Conservation (phyloP, 2,113 vertebrate genomes). For the Osmerus mordax region DNA sequence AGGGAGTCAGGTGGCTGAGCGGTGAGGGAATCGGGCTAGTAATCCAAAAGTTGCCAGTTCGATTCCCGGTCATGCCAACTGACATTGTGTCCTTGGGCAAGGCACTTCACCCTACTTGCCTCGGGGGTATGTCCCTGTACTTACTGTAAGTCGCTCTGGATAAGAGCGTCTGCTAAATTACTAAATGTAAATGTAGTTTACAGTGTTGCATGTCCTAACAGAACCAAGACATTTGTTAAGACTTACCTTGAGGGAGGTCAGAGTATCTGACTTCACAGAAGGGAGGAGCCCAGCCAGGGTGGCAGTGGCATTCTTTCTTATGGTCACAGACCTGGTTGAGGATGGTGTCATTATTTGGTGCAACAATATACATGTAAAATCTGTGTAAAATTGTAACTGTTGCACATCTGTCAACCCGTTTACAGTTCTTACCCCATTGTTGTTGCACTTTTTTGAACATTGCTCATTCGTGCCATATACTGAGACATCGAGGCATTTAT, state of each 20-base stretch:
- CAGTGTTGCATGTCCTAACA: background rate
- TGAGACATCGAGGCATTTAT: slow-evolving; percentile 72
- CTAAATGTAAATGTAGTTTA: too few species aligned
- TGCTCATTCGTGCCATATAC: slow-evolving; percentile 74
- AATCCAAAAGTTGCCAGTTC: too few species aligned
- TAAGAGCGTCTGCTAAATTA: too few species aligned
- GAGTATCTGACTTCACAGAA: slow-evolving; percentile 66
- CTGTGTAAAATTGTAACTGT: background rate
- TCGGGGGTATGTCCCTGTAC: too few species aligned
- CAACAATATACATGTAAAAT: too few species aligned
- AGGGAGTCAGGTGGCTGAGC: too few species aligned
- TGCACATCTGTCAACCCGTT: background rate
- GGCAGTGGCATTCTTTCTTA: slow-evolving; percentile 79
- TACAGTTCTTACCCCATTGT: slow-evolving; percentile 72
- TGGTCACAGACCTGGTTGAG: slow-evolving; percentile 84
- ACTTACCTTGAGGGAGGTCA: slow-evolving; percentile 59
- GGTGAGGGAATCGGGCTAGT: too few species aligned
- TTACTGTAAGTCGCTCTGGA: too few species aligned
- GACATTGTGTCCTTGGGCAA: too few species aligned
- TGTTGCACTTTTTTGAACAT: slow-evolving; percentile 79
- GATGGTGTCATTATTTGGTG: too few species aligned
- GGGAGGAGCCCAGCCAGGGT: slow-evolving; percentile 80
- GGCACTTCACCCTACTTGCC: too few species aligned
- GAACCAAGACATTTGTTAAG: background rate
- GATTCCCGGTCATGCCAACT: too few species aligned